Conservation (phyloP, 1,140 invertebrate species). For the Araneus ventricosus region DNA sequence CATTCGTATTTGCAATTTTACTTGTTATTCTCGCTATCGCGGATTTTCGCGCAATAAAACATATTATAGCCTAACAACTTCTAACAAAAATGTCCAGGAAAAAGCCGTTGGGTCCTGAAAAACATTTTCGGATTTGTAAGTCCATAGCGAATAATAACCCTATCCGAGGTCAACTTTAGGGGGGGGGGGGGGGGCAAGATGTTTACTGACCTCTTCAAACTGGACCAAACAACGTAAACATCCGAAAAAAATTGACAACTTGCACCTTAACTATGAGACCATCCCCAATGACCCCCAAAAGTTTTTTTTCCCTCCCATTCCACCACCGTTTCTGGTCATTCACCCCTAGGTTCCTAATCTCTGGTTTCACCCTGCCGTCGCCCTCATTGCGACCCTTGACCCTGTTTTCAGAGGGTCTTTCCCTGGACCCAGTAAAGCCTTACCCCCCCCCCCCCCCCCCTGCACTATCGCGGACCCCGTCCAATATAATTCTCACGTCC, state of each 20-base stretch:
- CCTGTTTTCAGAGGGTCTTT: constrained; percentile 55
- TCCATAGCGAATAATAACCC: not conserved
- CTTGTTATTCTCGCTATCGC: not conserved
- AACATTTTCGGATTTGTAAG: not conserved
- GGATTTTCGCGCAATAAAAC: not conserved
- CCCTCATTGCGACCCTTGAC: constrained; percentile 68
- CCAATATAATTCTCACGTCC: constrained; percentile 71
- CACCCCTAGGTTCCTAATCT: constrained; percentile 68
- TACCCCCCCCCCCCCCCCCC: not conserved
- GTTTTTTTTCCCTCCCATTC: not conserved
- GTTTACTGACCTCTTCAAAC: not conserved
- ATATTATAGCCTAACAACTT: not conserved
- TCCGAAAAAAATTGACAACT: not conserved
- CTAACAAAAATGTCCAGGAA: not conserved
- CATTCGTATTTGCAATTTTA: too few relatives aligned
- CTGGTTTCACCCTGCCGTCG: constrained; percentile 64
- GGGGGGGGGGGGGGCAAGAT: not conserved
- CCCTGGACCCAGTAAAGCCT: constrained; percentile 1
- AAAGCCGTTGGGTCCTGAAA: not conserved
- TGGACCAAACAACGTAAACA: constrained; percentile 37
- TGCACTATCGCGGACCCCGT: constrained; percentile 18
- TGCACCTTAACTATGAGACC: not conserved
- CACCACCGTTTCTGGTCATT: constrained; percentile 65
- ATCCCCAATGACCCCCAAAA: constrained; percentile 54
- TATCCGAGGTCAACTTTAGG: not conserved